Percentiles rank a stretch among this genome's conserved stretches.
Evolutionary conservation across 2,888 invertebrate genomes (phyloP).

Genomic region (Melolontha melolontha): DNA sequence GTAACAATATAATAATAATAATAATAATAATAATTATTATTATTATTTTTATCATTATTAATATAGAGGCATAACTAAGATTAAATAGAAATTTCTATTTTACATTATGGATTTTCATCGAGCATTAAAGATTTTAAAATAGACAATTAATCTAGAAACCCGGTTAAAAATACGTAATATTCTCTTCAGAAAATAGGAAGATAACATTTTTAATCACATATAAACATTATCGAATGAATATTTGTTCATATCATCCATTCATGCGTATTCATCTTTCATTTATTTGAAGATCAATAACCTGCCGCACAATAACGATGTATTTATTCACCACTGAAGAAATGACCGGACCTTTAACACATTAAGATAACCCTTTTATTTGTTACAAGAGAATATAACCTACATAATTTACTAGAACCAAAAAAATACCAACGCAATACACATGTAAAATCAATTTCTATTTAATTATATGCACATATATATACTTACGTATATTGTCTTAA

Average conservation of each 20-base stretch:
- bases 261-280: constrained; percentile 7
- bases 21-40: too few species aligned
- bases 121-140: too few species aligned
- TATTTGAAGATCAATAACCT: constrained; percentile 45
- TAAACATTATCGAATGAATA: neutral
- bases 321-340: constrained; percentile 28
- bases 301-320: constrained; percentile 17
- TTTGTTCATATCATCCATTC: constrained; percentile 16
- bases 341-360: constrained; percentile 41
- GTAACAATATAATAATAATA: too few species aligned
- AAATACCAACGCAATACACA: neutral
- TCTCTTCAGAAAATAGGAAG: too few species aligned
- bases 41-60: too few species aligned
- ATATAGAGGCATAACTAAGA: too few species aligned
- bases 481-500: constrained; percentile 88
- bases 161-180: neutral
- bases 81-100: too few species aligned
- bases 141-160: neutral
- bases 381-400: constrained; percentile 20
- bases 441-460: neutral
- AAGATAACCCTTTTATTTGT: constrained; percentile 41
- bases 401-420: neutral
- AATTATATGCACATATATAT: constrained; percentile 29
- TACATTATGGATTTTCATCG: too few species aligned
- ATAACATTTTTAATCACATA: too few species aligned